Evolutionary conservation across 2,888 invertebrate species (phyloP).

Genomic region (Gortyna flavago): DNA sequence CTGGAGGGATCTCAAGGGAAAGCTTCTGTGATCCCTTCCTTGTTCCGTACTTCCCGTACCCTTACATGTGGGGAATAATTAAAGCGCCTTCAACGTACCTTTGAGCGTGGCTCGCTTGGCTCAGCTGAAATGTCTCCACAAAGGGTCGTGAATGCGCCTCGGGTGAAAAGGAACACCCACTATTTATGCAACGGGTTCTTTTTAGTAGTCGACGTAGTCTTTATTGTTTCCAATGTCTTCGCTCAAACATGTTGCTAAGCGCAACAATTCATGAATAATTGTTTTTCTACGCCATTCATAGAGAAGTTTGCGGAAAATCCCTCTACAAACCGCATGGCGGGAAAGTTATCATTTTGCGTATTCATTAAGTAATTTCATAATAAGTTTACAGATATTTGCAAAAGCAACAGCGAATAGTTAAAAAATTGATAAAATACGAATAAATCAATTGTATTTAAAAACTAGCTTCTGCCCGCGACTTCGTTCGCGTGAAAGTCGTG

Average conservation of each 20-base stretch:
- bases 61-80: conserved; percentile 83
- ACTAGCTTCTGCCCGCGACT: neutral
- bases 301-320: conserved; percentile 24
- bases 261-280: conserved; percentile 31
- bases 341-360: neutral
- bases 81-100: conserved; percentile 81
- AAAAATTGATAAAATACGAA: neutral
- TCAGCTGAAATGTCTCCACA: conserved; percentile 79
- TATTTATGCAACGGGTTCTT: conserved; percentile 73
- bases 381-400: neutral
- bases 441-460: neutral
- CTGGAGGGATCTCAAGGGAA: conserved; percentile 70
- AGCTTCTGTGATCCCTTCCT: conserved; percentile 71
- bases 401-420: conserved; percentile 5
- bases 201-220: conserved; percentile 55
- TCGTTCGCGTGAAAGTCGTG: too few species aligned
- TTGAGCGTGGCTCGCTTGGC: conserved; percentile 79
- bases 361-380: neutral
- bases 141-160: conserved; percentile 80
- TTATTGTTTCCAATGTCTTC: conserved; percentile 50
- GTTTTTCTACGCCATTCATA: conserved; percentile 22
- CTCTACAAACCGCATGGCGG: conserved; percentile 10
- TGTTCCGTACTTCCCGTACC: conserved; percentile 62
- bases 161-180: conserved; percentile 80
- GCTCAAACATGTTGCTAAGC: conserved; percentile 23